Conservation (phyloP, 2,113 vertebrate genomes). For the Perognathus longimembris region DNA sequence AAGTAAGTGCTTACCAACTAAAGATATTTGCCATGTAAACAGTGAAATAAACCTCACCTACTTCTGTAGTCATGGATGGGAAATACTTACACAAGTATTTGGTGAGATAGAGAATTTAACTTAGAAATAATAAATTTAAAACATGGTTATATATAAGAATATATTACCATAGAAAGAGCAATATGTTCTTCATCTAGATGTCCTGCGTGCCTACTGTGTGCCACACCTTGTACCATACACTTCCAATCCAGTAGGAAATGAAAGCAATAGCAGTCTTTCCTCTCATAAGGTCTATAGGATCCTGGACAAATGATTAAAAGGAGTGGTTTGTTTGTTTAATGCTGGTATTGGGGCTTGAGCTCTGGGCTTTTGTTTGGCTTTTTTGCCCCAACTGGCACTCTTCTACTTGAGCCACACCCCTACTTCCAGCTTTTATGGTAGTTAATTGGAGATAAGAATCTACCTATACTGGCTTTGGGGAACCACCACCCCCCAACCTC, state of each 20-base stretch:
- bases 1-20: neutral
- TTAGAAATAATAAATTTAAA: conserved; percentile 26
- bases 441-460: too few species aligned
- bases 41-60: neutral
- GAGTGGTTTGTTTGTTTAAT: too few species aligned
- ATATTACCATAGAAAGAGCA: conserved; percentile 3
- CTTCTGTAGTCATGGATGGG: neutral
- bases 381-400: too few species aligned
- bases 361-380: too few species aligned
- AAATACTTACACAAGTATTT: conserved; percentile 33
- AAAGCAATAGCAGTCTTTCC: neutral
- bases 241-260: neutral
- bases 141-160: neutral
- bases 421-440: too few species aligned
- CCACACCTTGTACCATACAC: neutral
- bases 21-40: conserved; percentile 4
- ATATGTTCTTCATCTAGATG: neutral
- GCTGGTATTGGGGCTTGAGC: too few species aligned
- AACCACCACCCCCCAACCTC: too few species aligned
- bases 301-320: neutral
- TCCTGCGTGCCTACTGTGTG: neutral
- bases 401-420: too few species aligned
- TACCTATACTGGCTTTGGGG: too few species aligned
- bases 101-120: conserved; percentile 48
- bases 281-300: neutral